Evolutionary conservation across 1,140 invertebrate species (phyloP).

Genomic region (Eumaeus atala): DNA sequence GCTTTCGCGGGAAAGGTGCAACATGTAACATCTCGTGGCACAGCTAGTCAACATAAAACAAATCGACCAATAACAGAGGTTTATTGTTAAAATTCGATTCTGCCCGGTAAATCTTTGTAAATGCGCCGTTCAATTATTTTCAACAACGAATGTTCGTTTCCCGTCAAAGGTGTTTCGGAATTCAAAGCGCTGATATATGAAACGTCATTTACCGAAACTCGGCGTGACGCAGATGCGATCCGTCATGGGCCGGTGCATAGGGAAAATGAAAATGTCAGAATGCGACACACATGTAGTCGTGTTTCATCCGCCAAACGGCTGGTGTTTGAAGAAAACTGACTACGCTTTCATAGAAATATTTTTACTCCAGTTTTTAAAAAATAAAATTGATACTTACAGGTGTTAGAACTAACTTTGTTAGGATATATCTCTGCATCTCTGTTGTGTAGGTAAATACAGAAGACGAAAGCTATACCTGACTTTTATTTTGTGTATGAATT

Average conservation of each 20-base stretch:
- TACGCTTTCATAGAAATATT: too few species aligned
- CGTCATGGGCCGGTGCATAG: conserved; percentile 15
- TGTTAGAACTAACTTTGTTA: too few species aligned
- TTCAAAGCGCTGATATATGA: conserved; percentile 15
- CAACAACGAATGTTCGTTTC: conserved; percentile 7
- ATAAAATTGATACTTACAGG: too few species aligned
- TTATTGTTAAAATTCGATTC: conserved; percentile 1
- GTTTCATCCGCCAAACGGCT: conserved; percentile 15
- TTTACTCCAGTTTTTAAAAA: too few species aligned
- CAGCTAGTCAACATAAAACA: background rate
- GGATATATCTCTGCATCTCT: too few species aligned
- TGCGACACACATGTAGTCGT: conserved; percentile 13
- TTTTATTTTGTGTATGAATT: too few species aligned
- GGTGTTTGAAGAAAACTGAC: background rate
- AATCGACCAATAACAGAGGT: background rate
- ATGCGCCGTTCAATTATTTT: conserved; percentile 11
- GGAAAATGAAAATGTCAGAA: conserved; percentile 23
- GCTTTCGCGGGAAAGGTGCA: too few species aligned
- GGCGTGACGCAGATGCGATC: conserved; percentile 17
- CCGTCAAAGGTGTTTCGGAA: conserved; percentile 17
- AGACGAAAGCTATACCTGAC: too few species aligned
- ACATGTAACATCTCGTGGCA: too few species aligned
- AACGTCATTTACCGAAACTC: conserved; percentile 19
- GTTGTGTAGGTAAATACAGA: too few species aligned
- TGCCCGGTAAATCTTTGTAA: conserved; percentile 6